Evolutionary conservation across 2,888 invertebrate species (phyloP), one percentile per base, ranked within the genome.

Genomic region (Agapostemon virescens): DNA sequence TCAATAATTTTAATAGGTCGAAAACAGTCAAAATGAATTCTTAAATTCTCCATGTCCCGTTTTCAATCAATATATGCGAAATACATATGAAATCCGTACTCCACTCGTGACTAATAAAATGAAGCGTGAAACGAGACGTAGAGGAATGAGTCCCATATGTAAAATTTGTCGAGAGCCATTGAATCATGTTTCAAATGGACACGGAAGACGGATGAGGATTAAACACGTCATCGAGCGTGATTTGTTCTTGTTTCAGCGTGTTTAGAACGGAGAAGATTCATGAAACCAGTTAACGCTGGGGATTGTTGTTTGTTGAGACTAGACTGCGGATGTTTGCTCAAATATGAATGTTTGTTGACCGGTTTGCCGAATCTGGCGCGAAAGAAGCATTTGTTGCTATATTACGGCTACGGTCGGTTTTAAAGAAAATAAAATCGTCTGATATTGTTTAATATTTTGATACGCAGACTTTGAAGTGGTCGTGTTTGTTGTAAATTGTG

Each of bases 301-400:
- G 17, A 13, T 55, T 26, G 26, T 26, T 55, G 55, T 55, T 55
- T 55, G 55, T 55, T 55, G 55, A 55, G 55, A 55, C 55, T 55
- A 23, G 55, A 26, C 55, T 6, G 26, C 26, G 55, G 55, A 55
- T 55, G 55, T 55, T 55, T 55, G 26, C 55, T 15, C 26, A 17
- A 55, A 26, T 55, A 15, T 55, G 26, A 15, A 26, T 26, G 55
- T 55, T 55, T 55, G 26, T 55, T 55, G 40, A 11, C 40, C 13
- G 40, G 2, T 40, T 40, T 13, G 55, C 15, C 4, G 55, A 13
- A 23, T 13, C 15, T 15, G 55, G 7, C 17, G 55, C 26, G 15
- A 15, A 15, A 55, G 55, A 26, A 55, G 2, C 26, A 55, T 55
- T 15, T 23, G 15, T 26, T 15, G 55, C 55, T 55, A 26, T 55